A percentile compares a stretch with the other conserved stretches of the same genome.
Conservation (phyloP, 1,140 invertebrate genomes). For the Drosophila sp. region DNA sequence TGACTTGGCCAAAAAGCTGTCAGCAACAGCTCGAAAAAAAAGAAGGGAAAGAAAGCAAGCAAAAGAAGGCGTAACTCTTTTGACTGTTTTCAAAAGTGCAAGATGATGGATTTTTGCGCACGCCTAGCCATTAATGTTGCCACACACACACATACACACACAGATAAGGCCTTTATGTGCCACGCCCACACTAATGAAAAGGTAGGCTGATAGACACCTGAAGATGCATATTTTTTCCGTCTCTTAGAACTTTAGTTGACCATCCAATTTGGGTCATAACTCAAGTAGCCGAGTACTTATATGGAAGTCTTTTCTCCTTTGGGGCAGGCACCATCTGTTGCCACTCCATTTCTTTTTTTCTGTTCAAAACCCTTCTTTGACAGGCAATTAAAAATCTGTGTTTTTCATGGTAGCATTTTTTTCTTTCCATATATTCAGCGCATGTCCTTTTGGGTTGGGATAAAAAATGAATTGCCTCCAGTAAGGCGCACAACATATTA, state of each 20-base stretch:
- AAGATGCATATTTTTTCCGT: not conserved
- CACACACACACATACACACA: conserved; percentile 8
- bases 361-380: conserved; percentile 9
- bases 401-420: not conserved
- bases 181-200: conserved; percentile 37
- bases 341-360: conserved; percentile 14
- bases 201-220: conserved; percentile 3
- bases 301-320: conserved; percentile 29
- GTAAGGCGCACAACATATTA: conserved; percentile 63
- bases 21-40: conserved; percentile 12
- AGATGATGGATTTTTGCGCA: conserved; percentile 40
- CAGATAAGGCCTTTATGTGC: conserved; percentile 14
- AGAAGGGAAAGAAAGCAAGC: too few relatives aligned
- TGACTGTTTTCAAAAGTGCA: conserved; percentile 16
- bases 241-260: conserved; percentile 18
- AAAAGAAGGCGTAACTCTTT: conserved; percentile 37
- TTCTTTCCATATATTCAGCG: conserved; percentile 2
- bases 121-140: conserved; percentile 27
- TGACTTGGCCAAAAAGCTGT: conserved; percentile 36
- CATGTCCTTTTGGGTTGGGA: not conserved
- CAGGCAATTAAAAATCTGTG: conserved; percentile 55
- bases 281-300: conserved; percentile 53
- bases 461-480: not conserved
- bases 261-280: conserved; percentile 65
- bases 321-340: conserved; percentile 32